Evolutionary conservation across 2,113 vertebrate genomes (phyloP).

Genomic region (Cairina moschata): DNA sequence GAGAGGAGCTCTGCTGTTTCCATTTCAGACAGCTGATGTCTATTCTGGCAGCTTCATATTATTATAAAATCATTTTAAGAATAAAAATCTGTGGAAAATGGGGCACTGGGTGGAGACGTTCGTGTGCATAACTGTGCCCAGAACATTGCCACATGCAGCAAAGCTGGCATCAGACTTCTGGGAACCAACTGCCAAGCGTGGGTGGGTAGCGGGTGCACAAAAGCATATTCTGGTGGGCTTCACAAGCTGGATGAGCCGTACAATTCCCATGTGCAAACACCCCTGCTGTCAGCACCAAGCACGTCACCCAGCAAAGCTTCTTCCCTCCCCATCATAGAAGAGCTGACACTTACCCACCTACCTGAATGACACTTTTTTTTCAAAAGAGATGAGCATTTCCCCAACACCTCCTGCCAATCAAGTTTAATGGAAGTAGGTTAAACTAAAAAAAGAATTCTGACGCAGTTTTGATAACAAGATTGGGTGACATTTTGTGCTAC

Average conservation of each 20-base stretch:
- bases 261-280: not conserved
- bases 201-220: not conserved
- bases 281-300: not conserved
- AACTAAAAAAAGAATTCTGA: conserved; percentile 36
- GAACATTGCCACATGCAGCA: not conserved
- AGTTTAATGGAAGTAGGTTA: conserved; percentile 43
- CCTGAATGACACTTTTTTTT: not conserved
- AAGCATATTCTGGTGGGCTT: conserved; percentile 2
- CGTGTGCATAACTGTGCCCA: not conserved
- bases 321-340: not conserved
- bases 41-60: not conserved
- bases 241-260: not conserved
- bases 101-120: conserved; percentile 37
- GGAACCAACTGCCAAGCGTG: conserved; percentile 3
- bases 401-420: conserved; percentile 16
- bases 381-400: conserved; percentile 12
- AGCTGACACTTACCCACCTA: conserved; percentile 31
- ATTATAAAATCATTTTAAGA: not conserved
- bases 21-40: not conserved
- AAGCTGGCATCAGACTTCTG: conserved; percentile 21
- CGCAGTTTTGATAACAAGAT: not conserved
- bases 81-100: not conserved
- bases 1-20: not conserved
- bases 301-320: not conserved
- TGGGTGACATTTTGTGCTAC: not conserved